These are phyloP conservation scores for Heteractis magnifica DNA, from an alignment of 92 coral and sea anemone species.

Conservation along the genomic window DNA sequence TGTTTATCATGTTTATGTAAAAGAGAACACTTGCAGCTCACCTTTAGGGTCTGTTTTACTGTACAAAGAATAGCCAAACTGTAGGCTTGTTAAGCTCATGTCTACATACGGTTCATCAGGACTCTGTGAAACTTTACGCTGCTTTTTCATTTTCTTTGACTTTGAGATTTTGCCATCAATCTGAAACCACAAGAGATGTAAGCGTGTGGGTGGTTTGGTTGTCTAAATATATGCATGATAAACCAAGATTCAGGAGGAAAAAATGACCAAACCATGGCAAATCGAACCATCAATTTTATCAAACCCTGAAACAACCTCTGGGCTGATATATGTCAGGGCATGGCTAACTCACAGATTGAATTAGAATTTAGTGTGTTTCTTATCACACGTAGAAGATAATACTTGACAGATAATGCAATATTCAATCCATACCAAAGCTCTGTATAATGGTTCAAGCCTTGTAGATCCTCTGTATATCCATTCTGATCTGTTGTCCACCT, in stretches of 20 bases:
- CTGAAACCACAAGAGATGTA: constrained; percentile 12
- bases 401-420: no score
- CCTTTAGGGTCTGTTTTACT: constrained; percentile 95
- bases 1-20: not conserved
- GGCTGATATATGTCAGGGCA: no score
- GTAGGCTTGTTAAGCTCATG: constrained; percentile 84
- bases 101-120: constrained; percentile 75
- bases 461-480: constrained; percentile 99
- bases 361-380: not conserved
- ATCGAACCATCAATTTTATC: no score
- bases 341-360: no score
- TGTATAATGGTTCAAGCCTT: constrained; percentile 83
- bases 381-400: no score
- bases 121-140: constrained; percentile 67
- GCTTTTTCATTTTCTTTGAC: constrained; percentile 67
- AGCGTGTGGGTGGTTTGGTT: not conserved
- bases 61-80: constrained; percentile 82
- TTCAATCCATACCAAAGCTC: constrained; percentile 71
- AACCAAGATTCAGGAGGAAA: no score
- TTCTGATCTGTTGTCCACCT: constrained; percentile 94
- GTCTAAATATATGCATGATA: no score
- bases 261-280: no score
- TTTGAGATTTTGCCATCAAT: constrained; percentile 73
- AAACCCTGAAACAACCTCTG: no score
- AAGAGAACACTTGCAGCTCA: not conserved